Conservation (phyloP, 2,113 vertebrate species). For the Salvelinus sp. region DNA sequence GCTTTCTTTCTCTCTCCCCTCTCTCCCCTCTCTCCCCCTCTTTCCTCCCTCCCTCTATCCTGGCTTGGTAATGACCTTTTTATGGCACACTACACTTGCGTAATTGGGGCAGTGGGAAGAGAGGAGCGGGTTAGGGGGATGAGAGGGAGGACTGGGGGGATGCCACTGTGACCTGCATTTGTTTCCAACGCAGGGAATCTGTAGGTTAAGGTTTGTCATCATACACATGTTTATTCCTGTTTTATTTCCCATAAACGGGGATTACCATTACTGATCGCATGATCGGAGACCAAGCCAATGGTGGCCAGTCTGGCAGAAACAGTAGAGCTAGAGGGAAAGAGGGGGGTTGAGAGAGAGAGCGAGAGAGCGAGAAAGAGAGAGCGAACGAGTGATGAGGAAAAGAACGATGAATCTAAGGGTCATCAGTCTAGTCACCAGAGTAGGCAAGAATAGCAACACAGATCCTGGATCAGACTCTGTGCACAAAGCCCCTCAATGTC, state of each 20-base stretch:
- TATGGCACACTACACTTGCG: slow-evolving; percentile 49
- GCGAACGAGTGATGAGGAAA: neutral
- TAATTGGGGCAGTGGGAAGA: slow-evolving; percentile 53
- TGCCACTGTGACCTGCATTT: slow-evolving; percentile 10
- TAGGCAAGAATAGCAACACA: neutral
- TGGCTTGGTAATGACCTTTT: slow-evolving; percentile 55
- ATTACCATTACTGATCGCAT: too few relatives aligned
- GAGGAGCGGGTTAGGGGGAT: slow-evolving; percentile 3
- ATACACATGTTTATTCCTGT: neutral
- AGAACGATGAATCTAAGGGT: neutral
- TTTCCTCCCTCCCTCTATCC: slow-evolving; percentile 26
- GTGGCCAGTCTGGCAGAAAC: neutral
- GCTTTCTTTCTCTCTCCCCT: slow-evolving; percentile 44
- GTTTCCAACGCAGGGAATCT: neutral
- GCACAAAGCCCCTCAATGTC: too few relatives aligned
- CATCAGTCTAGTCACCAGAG: neutral
- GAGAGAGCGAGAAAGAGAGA: too few relatives aligned
- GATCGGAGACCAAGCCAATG: neutral
- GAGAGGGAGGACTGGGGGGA: neutral
- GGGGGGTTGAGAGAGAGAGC: too few relatives aligned
- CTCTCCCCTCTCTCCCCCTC: slow-evolving; percentile 12
- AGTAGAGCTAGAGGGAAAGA: neutral
- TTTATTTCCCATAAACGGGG: neutral
- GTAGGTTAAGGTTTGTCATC: neutral
- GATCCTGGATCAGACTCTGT: neutral